phyloP scores from a whole-genome alignment of 1,140 invertebrate species.

The Tachypleus tridentatus region DNA sequence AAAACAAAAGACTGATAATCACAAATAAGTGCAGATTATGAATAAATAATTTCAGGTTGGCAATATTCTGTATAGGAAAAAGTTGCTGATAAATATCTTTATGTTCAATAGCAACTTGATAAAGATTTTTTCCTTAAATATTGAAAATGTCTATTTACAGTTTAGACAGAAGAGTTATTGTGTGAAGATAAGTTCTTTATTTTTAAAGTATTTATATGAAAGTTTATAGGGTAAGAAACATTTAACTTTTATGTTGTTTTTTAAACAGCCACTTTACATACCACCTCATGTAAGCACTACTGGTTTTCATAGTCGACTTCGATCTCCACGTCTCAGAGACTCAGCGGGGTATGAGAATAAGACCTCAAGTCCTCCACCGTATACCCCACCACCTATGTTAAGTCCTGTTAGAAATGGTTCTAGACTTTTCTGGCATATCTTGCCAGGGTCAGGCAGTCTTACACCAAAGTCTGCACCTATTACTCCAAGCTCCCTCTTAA shows the following conservation, averaged over 20 bases:
- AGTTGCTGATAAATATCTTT: no score
- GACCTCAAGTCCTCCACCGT: slow-evolving; percentile 41
- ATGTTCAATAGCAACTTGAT: no score
- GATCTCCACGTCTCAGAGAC: slow-evolving; percentile 41
- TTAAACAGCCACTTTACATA: slow-evolving; percentile 46
- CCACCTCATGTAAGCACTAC: slow-evolving; percentile 39
- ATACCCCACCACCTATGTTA: slow-evolving; percentile 84
- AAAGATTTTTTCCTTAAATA: no score
- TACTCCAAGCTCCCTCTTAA: slow-evolving; percentile 21
- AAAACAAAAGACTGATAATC: no score
- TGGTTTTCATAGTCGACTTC: slow-evolving; percentile 39
- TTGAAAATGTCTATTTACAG: no score
- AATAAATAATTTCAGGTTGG: no score
- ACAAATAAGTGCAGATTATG: no score
- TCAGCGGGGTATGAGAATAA: slow-evolving; percentile 19
- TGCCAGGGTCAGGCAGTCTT: slow-evolving; percentile 26
- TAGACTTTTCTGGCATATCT: slow-evolving; percentile 58
- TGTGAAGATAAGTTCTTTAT: no score
- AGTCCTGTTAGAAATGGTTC: slow-evolving; percentile 74
- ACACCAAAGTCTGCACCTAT: slow-evolving; percentile 27
- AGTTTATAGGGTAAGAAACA: no score
- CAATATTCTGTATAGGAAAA: no score
- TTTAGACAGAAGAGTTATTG: no score
- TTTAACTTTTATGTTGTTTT: slow-evolving; percentile 13
- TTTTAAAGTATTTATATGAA: no score